Evolutionary conservation across 2,888 invertebrate species (phyloP).

Genomic region (Sepiola atlantica): DNA sequence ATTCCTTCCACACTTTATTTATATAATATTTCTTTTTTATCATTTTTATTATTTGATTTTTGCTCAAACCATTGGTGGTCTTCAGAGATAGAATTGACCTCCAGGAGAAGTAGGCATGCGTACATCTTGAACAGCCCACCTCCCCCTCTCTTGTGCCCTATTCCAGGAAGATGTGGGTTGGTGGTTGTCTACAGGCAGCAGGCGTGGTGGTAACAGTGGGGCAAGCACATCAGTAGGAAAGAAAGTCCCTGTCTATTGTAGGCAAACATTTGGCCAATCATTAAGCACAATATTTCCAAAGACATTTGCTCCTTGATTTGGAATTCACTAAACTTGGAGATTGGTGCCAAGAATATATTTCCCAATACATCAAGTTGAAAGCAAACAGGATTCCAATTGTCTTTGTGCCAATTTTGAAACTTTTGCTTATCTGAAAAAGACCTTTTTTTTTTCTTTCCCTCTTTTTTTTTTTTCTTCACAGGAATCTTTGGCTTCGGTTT

Average conservation of each 20-base stretch:
- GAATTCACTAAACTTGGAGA: not conserved
- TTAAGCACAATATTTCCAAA: conserved; percentile 22
- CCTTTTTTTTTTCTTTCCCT: too few species aligned
- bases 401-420: conserved; percentile 18
- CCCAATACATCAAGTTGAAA: conserved; percentile 32
- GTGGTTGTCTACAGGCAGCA: too few species aligned
- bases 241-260: not conserved
- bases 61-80: conserved; percentile 15
- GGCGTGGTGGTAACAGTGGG: not conserved
- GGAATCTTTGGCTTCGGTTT: not conserved
- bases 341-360: conserved; percentile 32
- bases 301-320: not conserved
- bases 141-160: not conserved
- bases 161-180: not conserved
- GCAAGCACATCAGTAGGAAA: not conserved
- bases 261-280: conserved; percentile 32
- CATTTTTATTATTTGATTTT: not conserved
- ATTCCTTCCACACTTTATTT: not conserved
- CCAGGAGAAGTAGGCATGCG: not conserved
- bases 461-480: not conserved
- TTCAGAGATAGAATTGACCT: conserved; percentile 23
- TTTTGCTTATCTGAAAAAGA: not conserved
- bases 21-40: not conserved
- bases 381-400: conserved; percentile 13
- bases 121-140: not conserved